A percentile compares a stretch with the other conserved stretches of the same genome.
These are phyloP conservation scores for Ivindomyrus marchei DNA, from an alignment of 2,113 vertebrate species.

Conservation along the genomic window DNA sequence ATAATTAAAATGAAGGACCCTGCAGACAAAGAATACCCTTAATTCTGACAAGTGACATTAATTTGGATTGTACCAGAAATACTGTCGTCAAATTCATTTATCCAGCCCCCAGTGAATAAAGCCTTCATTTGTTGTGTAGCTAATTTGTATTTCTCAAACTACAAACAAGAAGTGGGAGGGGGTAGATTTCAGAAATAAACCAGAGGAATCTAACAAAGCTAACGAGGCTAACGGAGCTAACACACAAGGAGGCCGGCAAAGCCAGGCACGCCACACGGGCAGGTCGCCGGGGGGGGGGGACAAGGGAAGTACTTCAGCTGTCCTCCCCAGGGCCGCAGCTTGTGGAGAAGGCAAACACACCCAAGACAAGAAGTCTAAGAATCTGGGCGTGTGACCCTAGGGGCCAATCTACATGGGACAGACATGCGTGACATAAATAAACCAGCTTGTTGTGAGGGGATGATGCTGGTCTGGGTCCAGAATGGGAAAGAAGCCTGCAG, in stretches of 20 bases:
- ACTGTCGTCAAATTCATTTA: not conserved
- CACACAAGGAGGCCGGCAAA: not conserved
- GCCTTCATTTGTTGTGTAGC: conserved; percentile 28
- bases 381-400: not conserved
- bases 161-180: not conserved
- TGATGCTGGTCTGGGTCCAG: not conserved
- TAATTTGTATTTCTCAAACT: conserved; percentile 3
- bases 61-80: not conserved
- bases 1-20: not conserved
- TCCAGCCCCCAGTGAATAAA: not conserved
- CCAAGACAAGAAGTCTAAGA: not conserved
- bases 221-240: not conserved
- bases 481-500: not conserved
- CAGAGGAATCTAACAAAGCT: not conserved
- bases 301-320: not conserved
- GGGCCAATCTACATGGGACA: not conserved
- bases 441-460: not conserved
- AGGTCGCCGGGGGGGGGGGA: not conserved
- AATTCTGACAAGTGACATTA: not conserved
- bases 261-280: not conserved
- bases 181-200: not conserved
- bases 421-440: not conserved
- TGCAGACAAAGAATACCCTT: conserved; percentile 23
- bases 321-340: not conserved
- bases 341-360: not conserved